These are phyloP conservation scores for Eonycteris spelaea DNA, from an alignment of 2,113 vertebrate genomes.

Conservation along the genomic window DNA sequence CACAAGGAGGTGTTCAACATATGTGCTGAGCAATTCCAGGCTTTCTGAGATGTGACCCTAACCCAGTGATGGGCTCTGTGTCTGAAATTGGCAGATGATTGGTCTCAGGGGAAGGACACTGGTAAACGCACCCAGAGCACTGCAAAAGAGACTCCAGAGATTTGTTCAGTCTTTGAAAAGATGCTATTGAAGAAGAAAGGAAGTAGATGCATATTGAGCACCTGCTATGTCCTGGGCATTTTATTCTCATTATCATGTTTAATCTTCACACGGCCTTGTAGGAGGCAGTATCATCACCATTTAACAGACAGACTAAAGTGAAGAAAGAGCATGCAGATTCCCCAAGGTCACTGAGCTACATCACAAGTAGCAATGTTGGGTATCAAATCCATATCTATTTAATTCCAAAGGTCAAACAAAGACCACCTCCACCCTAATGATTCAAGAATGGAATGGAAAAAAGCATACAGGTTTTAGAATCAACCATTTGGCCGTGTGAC, in stretches of 20 bases:
- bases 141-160: not conserved
- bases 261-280: not conserved
- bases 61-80: not conserved
- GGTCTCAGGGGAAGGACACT: not conserved
- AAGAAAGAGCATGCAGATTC: not conserved
- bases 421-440: not conserved
- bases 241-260: not conserved
- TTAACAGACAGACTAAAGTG: not conserved
- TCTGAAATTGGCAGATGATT: not conserved
- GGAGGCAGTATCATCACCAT: not conserved
- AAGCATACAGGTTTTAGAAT: not conserved
- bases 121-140: not conserved
- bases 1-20: not conserved
- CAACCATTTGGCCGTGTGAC: accelerated
- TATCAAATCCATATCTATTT: not conserved
- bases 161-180: not conserved
- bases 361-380: not conserved
- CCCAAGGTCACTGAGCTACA: not conserved
- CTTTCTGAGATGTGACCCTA: not conserved
- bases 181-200: not conserved
- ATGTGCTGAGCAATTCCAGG: not conserved
- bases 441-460: not conserved
- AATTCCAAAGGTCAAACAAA: not conserved
- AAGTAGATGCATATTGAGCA: not conserved
- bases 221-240: not conserved